These are phyloP conservation scores for Myiotriccus ornatus DNA, from an alignment of 2,797 vertebrate species.

Conservation along the genomic window DNA sequence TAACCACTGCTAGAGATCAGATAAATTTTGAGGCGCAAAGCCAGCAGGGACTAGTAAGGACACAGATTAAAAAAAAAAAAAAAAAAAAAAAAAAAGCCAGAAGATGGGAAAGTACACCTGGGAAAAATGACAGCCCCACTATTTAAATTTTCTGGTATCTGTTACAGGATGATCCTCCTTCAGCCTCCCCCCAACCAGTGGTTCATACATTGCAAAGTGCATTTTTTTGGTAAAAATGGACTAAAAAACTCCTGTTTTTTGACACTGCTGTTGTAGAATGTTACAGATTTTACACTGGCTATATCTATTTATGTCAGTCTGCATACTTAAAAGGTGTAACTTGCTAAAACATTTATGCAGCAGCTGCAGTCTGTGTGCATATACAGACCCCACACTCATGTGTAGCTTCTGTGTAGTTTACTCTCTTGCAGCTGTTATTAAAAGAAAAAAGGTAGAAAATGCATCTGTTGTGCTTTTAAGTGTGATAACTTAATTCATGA, in stretches of 20 bases:
- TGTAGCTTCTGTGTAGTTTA: background rate
- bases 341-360: background rate
- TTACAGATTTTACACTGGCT: background rate
- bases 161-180: background rate
- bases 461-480: background rate
- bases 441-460: background rate
- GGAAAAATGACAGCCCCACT: background rate
- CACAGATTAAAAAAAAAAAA: background rate
- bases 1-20: background rate
- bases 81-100: background rate
- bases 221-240: background rate
- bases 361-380: background rate
- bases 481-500: background rate
- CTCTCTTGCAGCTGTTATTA: background rate
- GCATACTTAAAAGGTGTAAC: background rate
- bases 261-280: fast-evolving
- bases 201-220: background rate
- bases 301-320: background rate
- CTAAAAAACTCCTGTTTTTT: background rate
- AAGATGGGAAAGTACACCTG: background rate
- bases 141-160: background rate
- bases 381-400: background rate
- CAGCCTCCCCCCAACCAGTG: background rate
- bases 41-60: background rate
- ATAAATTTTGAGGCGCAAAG: background rate